Evolutionary conservation across 1,140 invertebrate species (phyloP).

Genomic region (Ceratina australensis): DNA sequence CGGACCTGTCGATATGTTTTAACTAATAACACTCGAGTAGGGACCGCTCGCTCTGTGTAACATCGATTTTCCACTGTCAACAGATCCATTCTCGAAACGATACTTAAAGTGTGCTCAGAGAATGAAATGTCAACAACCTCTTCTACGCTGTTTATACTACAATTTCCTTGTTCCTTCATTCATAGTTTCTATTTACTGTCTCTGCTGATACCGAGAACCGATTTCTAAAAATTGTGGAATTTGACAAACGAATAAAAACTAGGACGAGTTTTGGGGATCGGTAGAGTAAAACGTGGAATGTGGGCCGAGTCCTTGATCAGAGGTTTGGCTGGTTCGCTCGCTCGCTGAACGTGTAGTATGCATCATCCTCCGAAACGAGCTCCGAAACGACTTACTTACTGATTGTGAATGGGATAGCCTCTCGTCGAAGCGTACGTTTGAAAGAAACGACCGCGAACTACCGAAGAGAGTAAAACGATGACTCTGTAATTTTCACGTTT

Average conservation of each 20-base stretch:
- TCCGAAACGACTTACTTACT: neutral
- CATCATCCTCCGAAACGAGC: slow-evolving; percentile 8
- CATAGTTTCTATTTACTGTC: neutral
- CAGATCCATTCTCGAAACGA: neutral
- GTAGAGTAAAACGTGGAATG: slow-evolving; percentile 73
- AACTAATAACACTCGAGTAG: slow-evolving; percentile 55
- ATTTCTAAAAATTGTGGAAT: neutral
- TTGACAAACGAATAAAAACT: too few relatives aligned
- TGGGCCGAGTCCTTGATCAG: slow-evolving; percentile 75
- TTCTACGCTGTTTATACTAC: neutral
- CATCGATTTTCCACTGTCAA: neutral
- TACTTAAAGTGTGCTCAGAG: too few relatives aligned
- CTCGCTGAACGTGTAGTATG: too few relatives aligned
- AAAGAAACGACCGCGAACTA: neutral
- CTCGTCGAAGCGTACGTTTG: neutral
- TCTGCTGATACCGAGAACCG: neutral
- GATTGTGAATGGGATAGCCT: too few relatives aligned
- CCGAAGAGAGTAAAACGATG: neutral
- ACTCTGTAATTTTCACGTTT: neutral
- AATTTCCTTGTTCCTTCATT: neutral
- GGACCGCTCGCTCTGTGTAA: neutral
- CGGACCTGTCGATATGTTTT: slow-evolving; percentile 56
- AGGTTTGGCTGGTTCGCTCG: slow-evolving; percentile 61
- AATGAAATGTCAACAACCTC: neutral
- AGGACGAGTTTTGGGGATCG: slow-evolving; percentile 64